These are phyloP conservation scores for Pristiophorus japonicus DNA, from an alignment of 2,113 vertebrate genomes.

Conservation along the genomic window DNA sequence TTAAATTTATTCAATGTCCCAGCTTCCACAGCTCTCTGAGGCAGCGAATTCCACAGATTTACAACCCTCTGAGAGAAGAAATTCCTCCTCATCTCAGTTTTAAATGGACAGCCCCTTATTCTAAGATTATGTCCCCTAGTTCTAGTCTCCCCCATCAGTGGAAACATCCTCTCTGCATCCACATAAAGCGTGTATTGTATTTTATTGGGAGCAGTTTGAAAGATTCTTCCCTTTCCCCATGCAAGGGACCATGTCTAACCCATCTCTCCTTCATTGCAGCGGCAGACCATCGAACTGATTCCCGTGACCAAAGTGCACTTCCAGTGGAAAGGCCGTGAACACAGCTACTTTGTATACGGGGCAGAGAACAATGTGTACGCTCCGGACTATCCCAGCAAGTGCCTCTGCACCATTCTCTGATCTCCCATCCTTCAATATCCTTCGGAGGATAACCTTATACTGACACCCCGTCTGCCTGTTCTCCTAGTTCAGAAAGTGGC, in stretches of 20 bases:
- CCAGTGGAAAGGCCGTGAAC: conserved; percentile 56
- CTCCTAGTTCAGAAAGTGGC: neutral
- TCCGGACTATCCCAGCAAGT: conserved; percentile 60
- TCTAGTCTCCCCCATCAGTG: no score
- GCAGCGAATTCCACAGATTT: no score
- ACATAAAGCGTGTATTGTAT: neutral
- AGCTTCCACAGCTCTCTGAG: no score
- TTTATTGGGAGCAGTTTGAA: neutral
- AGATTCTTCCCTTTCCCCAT: neutral
- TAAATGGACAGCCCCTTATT: no score
- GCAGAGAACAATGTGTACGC: conserved; percentile 60
- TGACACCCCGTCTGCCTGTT: neutral
- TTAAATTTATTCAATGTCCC: no score
- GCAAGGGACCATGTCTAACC: neutral
- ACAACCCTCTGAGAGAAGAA: no score
- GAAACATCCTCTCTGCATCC: no score
- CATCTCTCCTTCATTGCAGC: conserved; percentile 51
- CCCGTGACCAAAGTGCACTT: conserved; percentile 63
- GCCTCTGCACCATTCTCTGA: conserved; percentile 52
- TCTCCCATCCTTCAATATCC: neutral
- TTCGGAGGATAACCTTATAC: neutral
- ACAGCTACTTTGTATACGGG: conserved; percentile 63
- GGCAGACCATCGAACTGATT: conserved; percentile 65
- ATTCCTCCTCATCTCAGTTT: no score
- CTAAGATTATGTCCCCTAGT: no score